Percentiles rank a stretch among this genome's conserved stretches.
phyloP scores from a whole-genome alignment of 2,888 invertebrate species.

The Coremacera marginata region DNA sequence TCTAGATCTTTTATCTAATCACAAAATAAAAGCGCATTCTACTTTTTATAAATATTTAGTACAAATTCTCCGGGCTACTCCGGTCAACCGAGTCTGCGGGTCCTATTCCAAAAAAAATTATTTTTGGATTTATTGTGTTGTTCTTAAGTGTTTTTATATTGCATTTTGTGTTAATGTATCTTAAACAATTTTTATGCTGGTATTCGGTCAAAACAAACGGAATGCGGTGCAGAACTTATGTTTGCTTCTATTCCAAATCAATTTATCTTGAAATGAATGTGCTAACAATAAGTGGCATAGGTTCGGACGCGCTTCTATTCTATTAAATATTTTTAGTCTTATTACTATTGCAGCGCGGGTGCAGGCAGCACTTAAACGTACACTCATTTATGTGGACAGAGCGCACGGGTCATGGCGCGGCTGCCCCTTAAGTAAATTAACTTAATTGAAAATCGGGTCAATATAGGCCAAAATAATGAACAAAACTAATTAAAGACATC shows the following conservation, averaged over 20 bases:
- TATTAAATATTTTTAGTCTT: constrained; percentile 16
- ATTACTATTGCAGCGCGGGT: constrained; percentile 18
- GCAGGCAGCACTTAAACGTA: background rate
- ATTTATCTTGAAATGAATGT: constrained; percentile 54
- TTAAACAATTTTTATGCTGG: constrained; percentile 44
- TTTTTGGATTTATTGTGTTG: constrained; percentile 45
- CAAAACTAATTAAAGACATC: constrained; percentile 67
- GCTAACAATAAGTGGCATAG: constrained; percentile 48
- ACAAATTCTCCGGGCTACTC: background rate
- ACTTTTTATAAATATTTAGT: background rate
- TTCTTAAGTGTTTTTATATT: constrained; percentile 37
- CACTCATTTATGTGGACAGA: background rate
- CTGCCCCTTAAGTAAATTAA: constrained; percentile 62
- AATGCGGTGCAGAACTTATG: background rate
- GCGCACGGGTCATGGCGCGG: constrained; percentile 42
- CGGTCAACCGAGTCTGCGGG: constrained; percentile 30
- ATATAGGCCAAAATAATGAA: constrained; percentile 69
- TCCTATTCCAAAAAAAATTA: background rate
- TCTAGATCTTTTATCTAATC: too few relatives aligned
- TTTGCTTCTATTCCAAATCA: constrained; percentile 52
- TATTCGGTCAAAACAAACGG: constrained; percentile 43
- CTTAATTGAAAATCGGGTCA: constrained; percentile 70
- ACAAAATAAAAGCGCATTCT: too few relatives aligned
- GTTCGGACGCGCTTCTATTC: constrained; percentile 49
- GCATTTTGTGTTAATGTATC: background rate